Percentiles rank a stretch among this genome's conserved stretches.
These are phyloP conservation scores for Monopterus albus DNA, from an alignment of 2,113 vertebrate species.

Conservation along the genomic window DNA sequence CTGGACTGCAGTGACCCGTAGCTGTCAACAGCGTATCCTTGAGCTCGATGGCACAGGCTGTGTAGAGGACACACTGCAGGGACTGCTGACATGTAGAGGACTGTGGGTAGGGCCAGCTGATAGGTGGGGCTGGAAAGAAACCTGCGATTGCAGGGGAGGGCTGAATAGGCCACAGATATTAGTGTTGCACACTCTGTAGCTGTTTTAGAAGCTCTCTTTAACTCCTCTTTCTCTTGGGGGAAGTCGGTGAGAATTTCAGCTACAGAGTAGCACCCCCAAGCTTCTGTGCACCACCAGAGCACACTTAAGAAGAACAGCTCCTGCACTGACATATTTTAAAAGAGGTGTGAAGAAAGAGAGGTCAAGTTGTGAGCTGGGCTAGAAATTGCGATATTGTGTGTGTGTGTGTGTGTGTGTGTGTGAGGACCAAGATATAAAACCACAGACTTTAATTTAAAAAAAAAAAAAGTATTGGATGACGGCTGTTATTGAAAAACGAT, in stretches of 20 bases:
- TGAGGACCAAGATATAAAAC: neutral
- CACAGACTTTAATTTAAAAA: conserved; percentile 17
- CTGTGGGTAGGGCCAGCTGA: conserved; percentile 37
- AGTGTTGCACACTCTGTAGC: neutral
- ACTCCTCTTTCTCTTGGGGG: conserved; percentile 1
- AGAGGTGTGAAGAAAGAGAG: conserved; percentile 23
- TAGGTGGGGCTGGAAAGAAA: conserved; percentile 21
- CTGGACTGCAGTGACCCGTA: conserved; percentile 68
- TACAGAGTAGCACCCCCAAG: neutral
- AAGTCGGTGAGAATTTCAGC: neutral
- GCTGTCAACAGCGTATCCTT: conserved; percentile 76
- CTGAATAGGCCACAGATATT: conserved; percentile 11
- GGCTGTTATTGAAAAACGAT: conserved; percentile 22
- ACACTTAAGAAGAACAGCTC: neutral
- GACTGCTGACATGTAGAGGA: conserved; percentile 46
- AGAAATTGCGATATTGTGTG: conserved; percentile 19
- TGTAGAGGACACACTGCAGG: conserved; percentile 61
- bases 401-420: too few species aligned
- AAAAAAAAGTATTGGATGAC: conserved; percentile 18
- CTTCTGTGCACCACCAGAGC: neutral
- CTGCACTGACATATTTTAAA: conserved; percentile 10
- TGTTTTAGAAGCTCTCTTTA: neutral
- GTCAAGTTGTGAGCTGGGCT: conserved; percentile 8
- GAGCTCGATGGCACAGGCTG: conserved; percentile 57
- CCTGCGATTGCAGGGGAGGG: neutral